Evolutionary conservation across 2,113 vertebrate species (phyloP).

Genomic region (Megaleporinus macrocephalus): DNA sequence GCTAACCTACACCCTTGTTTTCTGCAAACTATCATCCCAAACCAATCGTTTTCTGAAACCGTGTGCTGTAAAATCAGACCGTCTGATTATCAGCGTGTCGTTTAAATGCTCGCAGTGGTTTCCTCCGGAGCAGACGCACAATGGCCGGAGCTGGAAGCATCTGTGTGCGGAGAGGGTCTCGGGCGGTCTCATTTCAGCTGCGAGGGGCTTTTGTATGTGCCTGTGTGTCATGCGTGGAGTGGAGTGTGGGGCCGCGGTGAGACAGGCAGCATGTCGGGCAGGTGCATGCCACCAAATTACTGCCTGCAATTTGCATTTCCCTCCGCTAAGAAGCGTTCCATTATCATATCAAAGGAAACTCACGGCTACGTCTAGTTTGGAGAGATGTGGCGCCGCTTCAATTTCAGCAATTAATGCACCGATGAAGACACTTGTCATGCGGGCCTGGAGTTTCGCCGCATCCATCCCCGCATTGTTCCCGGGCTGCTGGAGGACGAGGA

Average conservation of each 20-base stretch:
- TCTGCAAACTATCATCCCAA: no score
- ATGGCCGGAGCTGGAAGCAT: constrained; percentile 86
- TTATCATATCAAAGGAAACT: constrained; percentile 99
- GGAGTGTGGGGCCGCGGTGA: constrained; percentile 75
- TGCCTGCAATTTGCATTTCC: constrained; percentile 96
- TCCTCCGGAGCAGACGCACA: constrained; percentile 83
- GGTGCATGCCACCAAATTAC: constrained; percentile 99
- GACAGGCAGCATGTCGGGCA: constrained; percentile 90
- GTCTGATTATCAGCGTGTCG: constrained; percentile 77
- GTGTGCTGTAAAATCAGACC: no score
- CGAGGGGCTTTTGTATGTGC: constrained; percentile 85
- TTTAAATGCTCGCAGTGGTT: constrained; percentile 77
- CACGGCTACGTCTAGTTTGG: constrained; percentile 95
- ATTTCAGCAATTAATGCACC: constrained; percentile 99
- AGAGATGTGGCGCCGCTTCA: constrained; percentile 99
- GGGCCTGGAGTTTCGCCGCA: constrained; percentile 88
- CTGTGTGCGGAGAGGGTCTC: constrained; percentile 86
- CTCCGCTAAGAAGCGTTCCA: constrained; percentile 99
- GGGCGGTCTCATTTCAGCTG: constrained; percentile 87
- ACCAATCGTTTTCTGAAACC: no score
- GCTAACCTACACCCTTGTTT: no score
- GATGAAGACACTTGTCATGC: constrained; percentile 98
- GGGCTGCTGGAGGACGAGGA: neutral
- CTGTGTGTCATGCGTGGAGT: neutral
- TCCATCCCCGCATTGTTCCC: constrained; percentile 87